A percentile compares a stretch with the other conserved stretches of the same genome.
These are phyloP conservation scores for Agelaius tricolor DNA, from an alignment of 2,113 vertebrate genomes.

Conservation along the genomic window DNA sequence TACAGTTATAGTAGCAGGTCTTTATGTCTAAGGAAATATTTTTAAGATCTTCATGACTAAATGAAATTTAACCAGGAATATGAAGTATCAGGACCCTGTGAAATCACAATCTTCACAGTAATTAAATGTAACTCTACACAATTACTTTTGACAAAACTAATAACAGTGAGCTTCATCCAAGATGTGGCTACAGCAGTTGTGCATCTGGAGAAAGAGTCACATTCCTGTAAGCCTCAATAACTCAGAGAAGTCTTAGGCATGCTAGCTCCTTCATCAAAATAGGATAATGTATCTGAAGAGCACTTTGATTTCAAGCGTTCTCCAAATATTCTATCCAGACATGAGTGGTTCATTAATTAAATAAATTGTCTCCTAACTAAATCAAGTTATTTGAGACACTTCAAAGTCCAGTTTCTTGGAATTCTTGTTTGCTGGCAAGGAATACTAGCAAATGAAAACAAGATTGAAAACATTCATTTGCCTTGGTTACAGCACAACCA, in stretches of 20 bases:
- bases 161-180: not conserved
- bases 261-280: not conserved
- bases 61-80: not conserved
- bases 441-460: not conserved
- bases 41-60: not conserved
- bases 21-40: not conserved
- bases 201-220: not conserved
- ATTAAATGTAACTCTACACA: not conserved
- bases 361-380: not conserved
- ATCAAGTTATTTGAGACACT: not conserved
- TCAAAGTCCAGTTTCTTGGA: not conserved
- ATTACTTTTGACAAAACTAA: not conserved
- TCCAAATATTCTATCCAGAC: not conserved
- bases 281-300: not conserved
- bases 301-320: not conserved
- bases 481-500: not conserved
- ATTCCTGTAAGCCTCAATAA: not conserved
- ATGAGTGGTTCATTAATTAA: not conserved
- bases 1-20: not conserved
- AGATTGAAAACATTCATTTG: not conserved
- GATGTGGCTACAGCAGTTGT: not conserved
- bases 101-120: not conserved
- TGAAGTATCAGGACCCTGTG: not conserved
- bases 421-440: not conserved
- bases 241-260: not conserved